Percentiles rank a stretch among this genome's conserved stretches.
phyloP scores from a whole-genome alignment of 2,888 invertebrate genomes.

The Lasioglossum morio region DNA sequence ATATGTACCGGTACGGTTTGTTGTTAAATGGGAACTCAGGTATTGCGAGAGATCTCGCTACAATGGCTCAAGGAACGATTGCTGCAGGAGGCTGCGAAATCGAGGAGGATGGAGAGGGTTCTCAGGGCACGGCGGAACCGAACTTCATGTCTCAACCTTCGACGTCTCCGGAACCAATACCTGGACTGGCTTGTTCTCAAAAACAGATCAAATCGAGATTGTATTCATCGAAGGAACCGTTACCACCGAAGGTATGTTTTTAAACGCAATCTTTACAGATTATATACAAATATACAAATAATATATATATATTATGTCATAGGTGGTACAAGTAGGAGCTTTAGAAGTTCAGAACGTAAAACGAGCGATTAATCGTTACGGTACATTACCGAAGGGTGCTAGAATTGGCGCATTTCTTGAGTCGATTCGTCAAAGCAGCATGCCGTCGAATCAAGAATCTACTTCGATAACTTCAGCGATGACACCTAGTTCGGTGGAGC shows the following conservation, averaged over 20 bases:
- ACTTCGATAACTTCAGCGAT: conserved; percentile 64
- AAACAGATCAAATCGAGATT: conserved; percentile 86
- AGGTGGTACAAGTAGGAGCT: conserved; percentile 94
- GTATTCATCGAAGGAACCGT: conserved; percentile 86
- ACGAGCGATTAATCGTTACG: conserved; percentile 97
- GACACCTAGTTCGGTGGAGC: conserved; percentile 62
- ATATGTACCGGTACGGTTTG: conserved; percentile 73
- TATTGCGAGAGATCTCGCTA: conserved; percentile 84
- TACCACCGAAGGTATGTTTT: conserved; percentile 81
- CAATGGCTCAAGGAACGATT: conserved; percentile 82
- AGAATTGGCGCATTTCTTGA: conserved; percentile 98
- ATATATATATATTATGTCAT: conserved; percentile 55
- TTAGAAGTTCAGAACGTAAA: conserved; percentile 98
- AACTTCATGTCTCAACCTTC: conserved; percentile 83
- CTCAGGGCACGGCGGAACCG: conserved; percentile 81
- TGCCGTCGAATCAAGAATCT: conserved; percentile 85
- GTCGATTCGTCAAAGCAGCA: conserved; percentile 93
- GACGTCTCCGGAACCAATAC: conserved; percentile 85
- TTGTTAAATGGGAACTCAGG: conserved; percentile 82
- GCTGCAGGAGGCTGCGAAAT: conserved; percentile 81
- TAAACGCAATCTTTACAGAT: neutral
- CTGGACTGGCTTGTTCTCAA: conserved; percentile 84
- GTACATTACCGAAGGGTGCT: conserved; percentile 98
- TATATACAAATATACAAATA: too few relatives aligned
- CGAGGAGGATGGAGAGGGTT: conserved; percentile 83